Evolutionary conservation across 2,113 vertebrate species (phyloP).

Genomic region (Butorides virescens): DNA sequence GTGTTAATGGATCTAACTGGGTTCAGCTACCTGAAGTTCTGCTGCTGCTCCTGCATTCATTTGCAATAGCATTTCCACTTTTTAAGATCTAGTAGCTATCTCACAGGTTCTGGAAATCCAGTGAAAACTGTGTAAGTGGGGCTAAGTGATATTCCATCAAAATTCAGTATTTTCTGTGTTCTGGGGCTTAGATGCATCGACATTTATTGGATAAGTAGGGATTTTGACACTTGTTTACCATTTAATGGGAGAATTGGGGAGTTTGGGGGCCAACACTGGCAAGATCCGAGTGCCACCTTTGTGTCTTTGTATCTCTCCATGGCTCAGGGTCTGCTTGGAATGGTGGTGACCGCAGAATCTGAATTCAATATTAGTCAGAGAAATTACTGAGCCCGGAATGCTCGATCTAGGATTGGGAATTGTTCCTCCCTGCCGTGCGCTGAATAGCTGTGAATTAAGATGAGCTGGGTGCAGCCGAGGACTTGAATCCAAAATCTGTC

Average conservation of each 20-base stretch:
- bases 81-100: neutral
- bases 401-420: neutral
- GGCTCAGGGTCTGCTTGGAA: neutral
- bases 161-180: neutral
- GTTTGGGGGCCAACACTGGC: neutral
- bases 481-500: neutral
- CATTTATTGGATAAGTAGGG: neutral
- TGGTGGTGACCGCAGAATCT: neutral
- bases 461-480: neutral
- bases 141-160: too few species aligned
- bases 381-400: neutral
- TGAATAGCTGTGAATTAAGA: neutral
- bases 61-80: neutral
- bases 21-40: neutral
- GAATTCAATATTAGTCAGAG: neutral
- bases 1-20: neutral
- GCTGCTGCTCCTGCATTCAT: accelerated
- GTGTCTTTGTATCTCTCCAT: neutral
- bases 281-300: neutral
- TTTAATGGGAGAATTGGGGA: neutral
- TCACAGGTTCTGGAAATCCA: neutral
- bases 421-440: neutral
- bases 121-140: neutral
- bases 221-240: neutral
- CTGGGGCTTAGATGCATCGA: neutral